Evolutionary conservation across 2,888 invertebrate genomes (phyloP), one percentile per base, ranked within the genome.

Genomic region (Vesta saturnalis): DNA sequence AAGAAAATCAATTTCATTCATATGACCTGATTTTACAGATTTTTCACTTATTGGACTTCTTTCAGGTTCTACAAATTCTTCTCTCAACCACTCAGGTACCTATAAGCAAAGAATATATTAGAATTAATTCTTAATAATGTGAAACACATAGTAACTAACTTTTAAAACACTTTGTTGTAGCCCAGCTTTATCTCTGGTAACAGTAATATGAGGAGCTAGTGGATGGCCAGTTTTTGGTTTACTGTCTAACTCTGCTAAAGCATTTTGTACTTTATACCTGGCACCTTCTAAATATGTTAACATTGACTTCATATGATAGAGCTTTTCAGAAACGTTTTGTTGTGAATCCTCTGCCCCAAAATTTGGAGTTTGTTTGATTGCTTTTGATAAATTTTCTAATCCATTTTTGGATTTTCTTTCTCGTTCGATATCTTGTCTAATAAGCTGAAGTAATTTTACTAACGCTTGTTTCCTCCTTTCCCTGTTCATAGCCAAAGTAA

Each of bases 241-340:
- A 75, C 91, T 92, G 79, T 96, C 95, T 71, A 96, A 82, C 80
- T 95, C 95, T 63, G 92, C 90, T 58, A 97, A 84, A 22, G 93
- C 92, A 59, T 92, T 91, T 64, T 94, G 92, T 54, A 97, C 90
- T 85, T 97, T 97, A 82, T 92, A 94, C 74, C 94, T 89, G 10
- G 95, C 92, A 1, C 96, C 97, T 84, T 97, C 97, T 78, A 97
- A 85, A 82, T 96, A 97, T 12, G 95, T 92, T 74, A 96, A 85
- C 94, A 96, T 96, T 16, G 95, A 94, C 80, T 93, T 91, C 89
- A 96, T 95, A 82, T 96, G 95, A 81, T 94, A 94, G n/a, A 97
- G 85, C 85, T 96, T 96, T 79, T 96, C 96, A 21, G 92, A 91
- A 18, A 96, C 94, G 77, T 94, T 96, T 79, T 96, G 95, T 77